phyloP scores from a whole-genome alignment of 2,113 vertebrate genomes.

The Corydoras sp. region DNA sequence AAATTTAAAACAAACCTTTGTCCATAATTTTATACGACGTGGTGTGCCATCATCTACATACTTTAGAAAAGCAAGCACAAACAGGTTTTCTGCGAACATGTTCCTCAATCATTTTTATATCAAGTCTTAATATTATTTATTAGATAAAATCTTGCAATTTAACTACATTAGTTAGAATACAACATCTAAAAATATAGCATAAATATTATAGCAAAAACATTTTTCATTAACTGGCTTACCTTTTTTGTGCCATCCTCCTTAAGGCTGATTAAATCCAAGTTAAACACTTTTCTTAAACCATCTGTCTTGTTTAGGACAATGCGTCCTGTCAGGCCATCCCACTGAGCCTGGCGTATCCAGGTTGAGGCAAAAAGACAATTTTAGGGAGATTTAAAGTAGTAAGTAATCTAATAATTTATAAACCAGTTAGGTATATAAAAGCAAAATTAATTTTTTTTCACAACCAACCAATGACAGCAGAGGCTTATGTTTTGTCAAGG shows the following conservation, averaged over 20 bases:
- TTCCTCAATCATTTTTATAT: conserved; percentile 6
- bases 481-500: too few species aligned
- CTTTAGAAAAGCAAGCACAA: conserved; percentile 66
- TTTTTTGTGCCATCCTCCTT: conserved; percentile 91
- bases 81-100: conserved; percentile 17
- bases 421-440: too few species aligned
- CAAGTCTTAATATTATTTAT: too few species aligned
- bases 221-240: conserved; percentile 63
- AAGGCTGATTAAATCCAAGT: conserved; percentile 96
- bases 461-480: too few species aligned
- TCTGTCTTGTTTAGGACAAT: conserved; percentile 95
- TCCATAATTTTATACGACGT: conserved; percentile 87
- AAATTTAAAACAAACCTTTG: conserved; percentile 76
- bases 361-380: too few species aligned
- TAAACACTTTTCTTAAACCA: conserved; percentile 89
- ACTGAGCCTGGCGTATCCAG: conserved; percentile 71
- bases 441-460: too few species aligned
- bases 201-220: neutral
- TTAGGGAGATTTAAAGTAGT: too few species aligned
- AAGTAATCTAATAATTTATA: too few species aligned
- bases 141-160: too few species aligned
- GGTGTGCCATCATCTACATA: conserved; percentile 68
- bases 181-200: too few species aligned
- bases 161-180: too few species aligned
- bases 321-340: conserved; percentile 91